phyloP scores from a whole-genome alignment of 2,113 vertebrate species.

The Xyrauchen texanus region DNA sequence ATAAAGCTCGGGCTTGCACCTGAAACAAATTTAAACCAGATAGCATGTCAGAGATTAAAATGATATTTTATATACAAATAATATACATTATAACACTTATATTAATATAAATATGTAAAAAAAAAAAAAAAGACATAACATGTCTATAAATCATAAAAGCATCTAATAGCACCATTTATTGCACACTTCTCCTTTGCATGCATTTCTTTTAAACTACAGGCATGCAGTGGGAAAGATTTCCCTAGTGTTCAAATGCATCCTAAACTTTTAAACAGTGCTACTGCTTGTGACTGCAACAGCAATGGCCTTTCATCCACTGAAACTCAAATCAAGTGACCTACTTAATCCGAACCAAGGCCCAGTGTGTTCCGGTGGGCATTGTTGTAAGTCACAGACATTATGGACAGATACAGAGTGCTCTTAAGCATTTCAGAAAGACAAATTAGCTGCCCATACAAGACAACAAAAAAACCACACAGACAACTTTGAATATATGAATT shows the following conservation, averaged over 20 bases:
- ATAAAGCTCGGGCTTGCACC: constrained; percentile 79
- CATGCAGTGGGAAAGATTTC: neutral
- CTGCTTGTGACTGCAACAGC: constrained; percentile 4
- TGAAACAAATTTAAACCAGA: constrained; percentile 60
- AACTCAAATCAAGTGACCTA: constrained; percentile 50
- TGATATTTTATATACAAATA: too few relatives aligned
- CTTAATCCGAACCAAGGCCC: constrained; percentile 40
- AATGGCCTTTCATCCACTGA: constrained; percentile 27
- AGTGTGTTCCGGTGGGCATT: constrained; percentile 37
- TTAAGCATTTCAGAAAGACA: neutral
- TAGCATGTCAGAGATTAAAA: neutral
- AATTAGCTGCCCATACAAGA: neutral
- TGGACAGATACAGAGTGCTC: neutral
- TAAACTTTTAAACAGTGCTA: constrained; percentile 6
- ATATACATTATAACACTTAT: too few relatives aligned
- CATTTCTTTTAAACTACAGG: neutral
- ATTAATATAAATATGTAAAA: too few relatives aligned
- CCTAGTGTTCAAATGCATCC: neutral
- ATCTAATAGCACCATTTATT: too few relatives aligned
- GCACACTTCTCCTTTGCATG: neutral
- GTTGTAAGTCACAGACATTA: constrained; percentile 20
- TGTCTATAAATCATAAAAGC: too few relatives aligned
- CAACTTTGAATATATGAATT: neutral
- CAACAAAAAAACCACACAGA: neutral
- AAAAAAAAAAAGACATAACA: too few relatives aligned